Percentiles rank a stretch among this genome's conserved stretches.
These are phyloP conservation scores for Cynoglossus semilaevis DNA, from an alignment of 2,113 vertebrate species.

Conservation along the genomic window DNA sequence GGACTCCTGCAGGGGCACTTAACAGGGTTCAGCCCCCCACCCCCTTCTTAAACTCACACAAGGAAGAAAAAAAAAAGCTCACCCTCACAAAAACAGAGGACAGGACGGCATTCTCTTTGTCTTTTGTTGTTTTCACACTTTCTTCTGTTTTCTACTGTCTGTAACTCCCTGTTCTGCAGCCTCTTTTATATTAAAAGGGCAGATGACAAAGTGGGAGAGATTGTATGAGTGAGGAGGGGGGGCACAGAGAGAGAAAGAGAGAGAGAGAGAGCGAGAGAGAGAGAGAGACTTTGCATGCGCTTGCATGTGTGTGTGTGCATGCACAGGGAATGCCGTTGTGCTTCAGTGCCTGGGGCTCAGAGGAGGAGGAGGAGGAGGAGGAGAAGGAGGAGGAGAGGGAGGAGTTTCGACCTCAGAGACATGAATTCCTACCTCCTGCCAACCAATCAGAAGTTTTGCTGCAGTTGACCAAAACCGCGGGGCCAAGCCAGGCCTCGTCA, in stretches of 20 bases:
- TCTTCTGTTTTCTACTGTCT: slow-evolving; percentile 43
- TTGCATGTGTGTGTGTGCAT: slow-evolving; percentile 8
- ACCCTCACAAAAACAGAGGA: slow-evolving; percentile 31
- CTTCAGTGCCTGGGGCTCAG: slow-evolving; percentile 61
- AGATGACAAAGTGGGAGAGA: slow-evolving; percentile 8
- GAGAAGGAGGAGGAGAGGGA: slow-evolving; percentile 42
- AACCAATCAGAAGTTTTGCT: slow-evolving; percentile 77
- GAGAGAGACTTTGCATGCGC: slow-evolving; percentile 3
- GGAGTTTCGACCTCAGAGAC: slow-evolving; percentile 67
- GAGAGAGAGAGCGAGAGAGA: too few relatives aligned
- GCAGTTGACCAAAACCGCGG: slow-evolving; percentile 70
- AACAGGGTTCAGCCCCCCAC: slow-evolving; percentile 68
- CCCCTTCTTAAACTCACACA: slow-evolving; percentile 48
- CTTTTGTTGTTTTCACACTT: slow-evolving; percentile 47
- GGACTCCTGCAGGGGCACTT: slow-evolving; percentile 67
- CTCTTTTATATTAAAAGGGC: slow-evolving; percentile 17
- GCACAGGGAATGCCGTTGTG: slow-evolving; percentile 61
- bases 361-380: slow-evolving; percentile 45
- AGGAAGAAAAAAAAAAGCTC: slow-evolving; percentile 14
- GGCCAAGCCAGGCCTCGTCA: slow-evolving; percentile 58
- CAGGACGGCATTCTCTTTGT: slow-evolving; percentile 42
- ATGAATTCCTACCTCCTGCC: slow-evolving; percentile 77
- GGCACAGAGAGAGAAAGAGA: too few relatives aligned
- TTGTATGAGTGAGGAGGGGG: slow-evolving; percentile 9
- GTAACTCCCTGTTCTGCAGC: slow-evolving; percentile 31